Conservation (phyloP, 2,888 invertebrate genomes). For the Sympetrum striolatum region DNA sequence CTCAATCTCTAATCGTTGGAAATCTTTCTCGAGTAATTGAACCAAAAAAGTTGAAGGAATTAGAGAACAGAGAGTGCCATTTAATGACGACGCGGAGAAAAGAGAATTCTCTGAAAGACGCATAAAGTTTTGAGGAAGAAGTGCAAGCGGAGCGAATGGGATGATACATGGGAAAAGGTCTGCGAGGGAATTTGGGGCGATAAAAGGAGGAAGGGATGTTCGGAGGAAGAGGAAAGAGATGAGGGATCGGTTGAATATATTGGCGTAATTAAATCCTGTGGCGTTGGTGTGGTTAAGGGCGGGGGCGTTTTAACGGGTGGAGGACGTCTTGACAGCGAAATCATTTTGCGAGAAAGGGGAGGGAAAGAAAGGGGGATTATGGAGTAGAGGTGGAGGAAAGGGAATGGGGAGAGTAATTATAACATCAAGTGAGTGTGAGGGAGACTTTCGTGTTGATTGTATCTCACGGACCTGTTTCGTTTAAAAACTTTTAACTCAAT, state of each 20-base stretch:
- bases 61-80: too few species aligned
- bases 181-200: background rate
- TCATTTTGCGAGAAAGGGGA: background rate
- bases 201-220: background rate
- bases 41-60: too few species aligned
- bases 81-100: too few species aligned
- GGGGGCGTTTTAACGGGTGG: background rate
- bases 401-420: background rate
- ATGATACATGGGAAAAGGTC: background rate
- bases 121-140: background rate
- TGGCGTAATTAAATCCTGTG: constrained; percentile 32
- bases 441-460: constrained; percentile 26
- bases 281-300: constrained; percentile 9
- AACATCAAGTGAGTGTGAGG: constrained; percentile 7
- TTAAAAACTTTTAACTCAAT: constrained; percentile 39
- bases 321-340: background rate
- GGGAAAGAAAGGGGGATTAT: background rate
- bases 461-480: constrained; percentile 34
- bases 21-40: too few species aligned
- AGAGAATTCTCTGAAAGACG: background rate
- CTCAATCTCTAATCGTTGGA: too few species aligned
- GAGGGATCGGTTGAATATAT: constrained; percentile 18
- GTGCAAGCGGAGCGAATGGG: background rate
- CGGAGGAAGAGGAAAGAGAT: background rate
- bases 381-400: background rate